Conservation (phyloP, 2,888 invertebrate genomes). For the Ennomos quercinarius region DNA sequence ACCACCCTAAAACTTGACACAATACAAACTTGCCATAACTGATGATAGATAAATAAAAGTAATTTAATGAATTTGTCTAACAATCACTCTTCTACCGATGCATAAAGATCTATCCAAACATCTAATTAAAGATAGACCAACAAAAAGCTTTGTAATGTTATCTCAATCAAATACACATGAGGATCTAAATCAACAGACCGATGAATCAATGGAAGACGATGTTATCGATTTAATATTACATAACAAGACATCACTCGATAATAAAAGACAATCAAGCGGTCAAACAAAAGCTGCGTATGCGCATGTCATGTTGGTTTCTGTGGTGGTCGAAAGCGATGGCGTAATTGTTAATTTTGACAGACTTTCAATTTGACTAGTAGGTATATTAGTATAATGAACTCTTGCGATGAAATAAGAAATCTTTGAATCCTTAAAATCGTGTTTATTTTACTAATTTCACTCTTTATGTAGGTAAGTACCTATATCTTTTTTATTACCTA, state of each 20-base stretch:
- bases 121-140: slow-evolving; percentile 23
- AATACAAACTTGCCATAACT: not conserved
- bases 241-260: slow-evolving; percentile 64
- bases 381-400: no score
- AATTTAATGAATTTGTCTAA: slow-evolving; percentile 27
- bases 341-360: not conserved
- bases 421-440: no score
- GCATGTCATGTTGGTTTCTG: slow-evolving; percentile 27
- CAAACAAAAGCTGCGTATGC: slow-evolving; percentile 59
- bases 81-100: slow-evolving; percentile 31
- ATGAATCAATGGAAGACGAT: slow-evolving; percentile 70
- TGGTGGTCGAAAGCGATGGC: slow-evolving; percentile 10
- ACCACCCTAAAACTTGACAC: no score
- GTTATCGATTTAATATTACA: slow-evolving; percentile 75
- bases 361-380: no score
- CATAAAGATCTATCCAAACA: slow-evolving; percentile 11
- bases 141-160: slow-evolving; percentile 45
- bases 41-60: not conserved
- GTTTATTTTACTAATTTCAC: no score
- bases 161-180: slow-evolving; percentile 61
- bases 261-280: slow-evolving; percentile 69
- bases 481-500: no score
- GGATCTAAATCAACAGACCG: slow-evolving; percentile 63
- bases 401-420: no score
- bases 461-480: no score